phyloP scores from a whole-genome alignment of 2,888 invertebrate genomes.

The Trichogramma dendrolimi region DNA sequence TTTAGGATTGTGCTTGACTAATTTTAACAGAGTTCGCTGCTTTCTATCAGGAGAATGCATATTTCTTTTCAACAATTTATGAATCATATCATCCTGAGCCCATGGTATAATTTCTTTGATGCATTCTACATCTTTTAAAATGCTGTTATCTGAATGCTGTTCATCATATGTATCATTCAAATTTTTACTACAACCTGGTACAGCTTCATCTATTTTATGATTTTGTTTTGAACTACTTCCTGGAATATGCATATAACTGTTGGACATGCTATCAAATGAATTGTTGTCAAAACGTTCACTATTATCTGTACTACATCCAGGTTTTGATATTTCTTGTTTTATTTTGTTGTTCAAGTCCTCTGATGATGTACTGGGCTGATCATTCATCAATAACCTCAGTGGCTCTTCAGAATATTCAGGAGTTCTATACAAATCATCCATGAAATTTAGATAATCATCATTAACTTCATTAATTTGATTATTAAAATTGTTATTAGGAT shows the following conservation, averaged over 20 bases:
- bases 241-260: background rate
- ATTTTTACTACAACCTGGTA: conserved; percentile 39
- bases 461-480: conserved; percentile 13
- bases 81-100: conserved; percentile 21
- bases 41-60: conserved; percentile 21
- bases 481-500: conserved; percentile 40
- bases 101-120: conserved; percentile 29
- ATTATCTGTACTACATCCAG: conserved; percentile 22
- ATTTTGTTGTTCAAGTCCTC: too few relatives aligned
- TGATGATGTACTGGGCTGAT: too few relatives aligned
- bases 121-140: conserved; percentile 7
- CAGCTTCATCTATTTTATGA: conserved; percentile 7
- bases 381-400: background rate
- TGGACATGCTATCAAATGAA: background rate
- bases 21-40: conserved; percentile 36
- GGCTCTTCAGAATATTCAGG: background rate
- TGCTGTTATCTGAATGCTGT: background rate
- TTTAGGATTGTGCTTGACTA: conserved; percentile 20
- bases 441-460: background rate
- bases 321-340: background rate
- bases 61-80: conserved; percentile 23
- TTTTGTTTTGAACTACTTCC: conserved; percentile 2
- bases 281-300: background rate
- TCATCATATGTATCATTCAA: conserved; percentile 16
- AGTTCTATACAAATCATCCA: background rate